Evolutionary conservation across 2,888 invertebrate genomes (phyloP), one percentile per base, ranked within the genome.

Genomic region (Plagodis dolabraria): DNA sequence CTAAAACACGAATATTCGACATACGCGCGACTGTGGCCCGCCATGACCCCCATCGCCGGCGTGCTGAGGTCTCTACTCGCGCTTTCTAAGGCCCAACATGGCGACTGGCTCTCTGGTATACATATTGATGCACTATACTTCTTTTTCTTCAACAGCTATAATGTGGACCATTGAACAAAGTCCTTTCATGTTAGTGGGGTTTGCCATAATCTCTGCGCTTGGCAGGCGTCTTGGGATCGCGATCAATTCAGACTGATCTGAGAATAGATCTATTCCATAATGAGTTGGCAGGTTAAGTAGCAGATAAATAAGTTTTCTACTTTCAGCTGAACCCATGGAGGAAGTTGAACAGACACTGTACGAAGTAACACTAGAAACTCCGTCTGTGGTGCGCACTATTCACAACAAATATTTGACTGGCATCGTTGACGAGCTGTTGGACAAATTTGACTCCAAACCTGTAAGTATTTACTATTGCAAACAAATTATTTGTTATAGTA

Each of bases 11-110:
- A 92, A 52, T 90, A 82, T 46, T 43, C 64, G 0, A 80, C 85
- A 79, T 92, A 92, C 58, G 75, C 69, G 0, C 82, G 82, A 40
- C 49, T 89, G 0, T 92, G 92, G 92, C 89, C 91, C 0, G 88
- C 92, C 0, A 71, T 86, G 2, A 66, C 69, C 0, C 89, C 91
- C 0, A 77, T 91, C 7, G 81, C 81, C 0, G 91, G 89, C 0
- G 86, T 91, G 0, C 89, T 89, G 84, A 73, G 44, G 4, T 73
- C 87, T 0, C 51, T 90, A 0, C 46, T 74, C 0, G 60, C 71
- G 0, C 62, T 91, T n/a, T n/a, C 75, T 0, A 63, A 68, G 6
- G 70, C 67, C 0, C 62, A 71, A 36, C 56, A 65, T 6, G 61
- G 60, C 0, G 40, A 55, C 4, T 84, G 84, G 80, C 53, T 80